Conservation (phyloP, 2,797 vertebrate species). For the Anas bahamensis region DNA sequence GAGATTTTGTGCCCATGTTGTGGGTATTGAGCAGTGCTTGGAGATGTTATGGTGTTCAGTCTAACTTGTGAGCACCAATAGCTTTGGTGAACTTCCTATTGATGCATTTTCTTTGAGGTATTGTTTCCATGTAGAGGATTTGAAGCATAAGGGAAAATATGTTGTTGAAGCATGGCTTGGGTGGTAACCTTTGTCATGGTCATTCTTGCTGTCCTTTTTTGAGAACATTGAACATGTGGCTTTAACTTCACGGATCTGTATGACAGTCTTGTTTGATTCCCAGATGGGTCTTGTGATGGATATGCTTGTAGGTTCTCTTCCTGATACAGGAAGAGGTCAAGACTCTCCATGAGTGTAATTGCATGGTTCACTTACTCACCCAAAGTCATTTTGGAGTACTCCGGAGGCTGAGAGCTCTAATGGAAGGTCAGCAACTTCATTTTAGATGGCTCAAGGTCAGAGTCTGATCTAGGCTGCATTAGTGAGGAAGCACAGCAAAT, state of each 20-base stretch:
- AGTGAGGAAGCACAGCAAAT: neutral
- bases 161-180: neutral
- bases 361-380: neutral
- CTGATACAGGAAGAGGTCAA: neutral
- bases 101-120: neutral
- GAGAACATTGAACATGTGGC: rapidly evolving
- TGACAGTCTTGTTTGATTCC: rapidly evolving
- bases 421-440: constrained; percentile 42
- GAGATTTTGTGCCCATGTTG: neutral
- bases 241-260: neutral
- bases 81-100: neutral
- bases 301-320: neutral
- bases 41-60: neutral
- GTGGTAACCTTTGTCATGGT: neutral
- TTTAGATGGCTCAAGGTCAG: neutral
- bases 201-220: rapidly evolving
- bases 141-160: neutral
- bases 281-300: neutral
- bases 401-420: constrained; percentile 34
- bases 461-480: neutral
- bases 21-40: neutral
- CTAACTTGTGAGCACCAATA: neutral
- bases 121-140: rapidly evolving
- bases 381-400: constrained; percentile 3
- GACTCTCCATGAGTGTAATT: neutral